Percentiles rank a stretch among this genome's conserved stretches.
These are phyloP conservation scores for Drosophila bunnanda DNA, from an alignment of 2,888 invertebrate genomes.

Conservation along the genomic window DNA sequence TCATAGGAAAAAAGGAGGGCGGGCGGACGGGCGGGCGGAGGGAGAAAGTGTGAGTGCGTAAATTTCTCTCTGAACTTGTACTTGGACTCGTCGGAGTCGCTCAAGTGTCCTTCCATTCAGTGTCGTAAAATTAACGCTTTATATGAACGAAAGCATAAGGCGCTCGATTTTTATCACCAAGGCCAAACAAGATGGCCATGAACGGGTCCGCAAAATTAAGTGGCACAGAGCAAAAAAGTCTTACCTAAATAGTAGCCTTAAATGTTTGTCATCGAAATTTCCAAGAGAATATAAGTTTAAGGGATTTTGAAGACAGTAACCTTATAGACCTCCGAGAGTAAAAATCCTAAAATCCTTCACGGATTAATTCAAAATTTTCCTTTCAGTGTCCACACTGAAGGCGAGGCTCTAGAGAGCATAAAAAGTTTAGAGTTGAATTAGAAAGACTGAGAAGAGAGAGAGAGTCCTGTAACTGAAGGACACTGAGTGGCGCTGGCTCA, in stretches of 20 bases:
- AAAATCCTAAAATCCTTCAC: fast-evolving
- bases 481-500: background rate
- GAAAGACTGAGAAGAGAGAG: conserved; percentile 8
- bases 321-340: background rate
- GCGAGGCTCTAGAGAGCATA: conserved; percentile 43
- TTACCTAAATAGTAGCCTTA: no score
- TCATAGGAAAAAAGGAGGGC: conserved; percentile 22
- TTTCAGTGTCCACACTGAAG: background rate
- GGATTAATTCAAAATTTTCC: background rate
- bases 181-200: conserved; percentile 45
- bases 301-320: background rate
- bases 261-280: background rate
- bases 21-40: background rate
- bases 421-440: conserved; percentile 63
- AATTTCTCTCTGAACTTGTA: conserved; percentile 41
- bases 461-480: background rate
- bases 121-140: conserved; percentile 69
- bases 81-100: conserved; percentile 24
- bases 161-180: conserved; percentile 55
- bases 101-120: conserved; percentile 51
- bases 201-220: conserved; percentile 11
- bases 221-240: conserved; percentile 5
- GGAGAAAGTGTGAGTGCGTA: conserved; percentile 55
- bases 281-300: background rate
- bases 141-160: conserved; percentile 59